Evolutionary conservation across 2,888 invertebrate genomes (phyloP).

Genomic region (Tridacna gigas): DNA sequence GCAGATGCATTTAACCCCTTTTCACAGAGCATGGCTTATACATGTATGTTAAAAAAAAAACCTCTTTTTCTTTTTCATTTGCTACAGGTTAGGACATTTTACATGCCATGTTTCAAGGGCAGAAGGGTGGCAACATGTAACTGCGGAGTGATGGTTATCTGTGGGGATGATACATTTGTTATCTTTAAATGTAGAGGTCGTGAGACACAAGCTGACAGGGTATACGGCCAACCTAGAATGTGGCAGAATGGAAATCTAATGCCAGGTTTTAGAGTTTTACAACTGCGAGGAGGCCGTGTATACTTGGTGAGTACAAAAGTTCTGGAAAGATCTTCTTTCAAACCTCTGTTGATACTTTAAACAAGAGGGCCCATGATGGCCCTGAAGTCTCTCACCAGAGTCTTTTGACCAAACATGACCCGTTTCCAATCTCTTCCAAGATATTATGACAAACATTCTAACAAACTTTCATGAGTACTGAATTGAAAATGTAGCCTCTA

Average conservation of each 20-base stretch:
- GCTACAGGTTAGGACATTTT: constrained; percentile 32
- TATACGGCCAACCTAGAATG: constrained; percentile 25
- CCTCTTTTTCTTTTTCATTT: not conserved
- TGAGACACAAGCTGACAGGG: not conserved
- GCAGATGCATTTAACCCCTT: too few species aligned
- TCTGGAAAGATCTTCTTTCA: not conserved
- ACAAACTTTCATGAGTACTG: too few species aligned
- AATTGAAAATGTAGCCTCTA: too few species aligned
- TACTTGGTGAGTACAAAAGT: constrained; percentile 51
- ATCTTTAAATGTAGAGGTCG: constrained; percentile 63
- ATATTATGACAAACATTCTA: too few species aligned
- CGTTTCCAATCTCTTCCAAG: too few species aligned
- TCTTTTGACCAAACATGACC: too few species aligned
- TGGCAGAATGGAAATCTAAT: constrained; percentile 61
- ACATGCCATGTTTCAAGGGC: not conserved
- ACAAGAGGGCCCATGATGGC: too few species aligned
- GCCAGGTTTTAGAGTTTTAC: constrained; percentile 53
- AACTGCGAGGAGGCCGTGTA: constrained; percentile 57
- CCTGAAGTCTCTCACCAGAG: too few species aligned
- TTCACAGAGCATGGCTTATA: too few species aligned
- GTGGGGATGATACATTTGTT: constrained; percentile 70
- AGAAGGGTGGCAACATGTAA: constrained; percentile 64
- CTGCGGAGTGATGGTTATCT: constrained; percentile 65
- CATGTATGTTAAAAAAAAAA: too few species aligned
- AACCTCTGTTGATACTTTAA: not conserved